phyloP scores from a whole-genome alignment of 2,797 vertebrate genomes.

The Melanotaenia trifasciata region DNA sequence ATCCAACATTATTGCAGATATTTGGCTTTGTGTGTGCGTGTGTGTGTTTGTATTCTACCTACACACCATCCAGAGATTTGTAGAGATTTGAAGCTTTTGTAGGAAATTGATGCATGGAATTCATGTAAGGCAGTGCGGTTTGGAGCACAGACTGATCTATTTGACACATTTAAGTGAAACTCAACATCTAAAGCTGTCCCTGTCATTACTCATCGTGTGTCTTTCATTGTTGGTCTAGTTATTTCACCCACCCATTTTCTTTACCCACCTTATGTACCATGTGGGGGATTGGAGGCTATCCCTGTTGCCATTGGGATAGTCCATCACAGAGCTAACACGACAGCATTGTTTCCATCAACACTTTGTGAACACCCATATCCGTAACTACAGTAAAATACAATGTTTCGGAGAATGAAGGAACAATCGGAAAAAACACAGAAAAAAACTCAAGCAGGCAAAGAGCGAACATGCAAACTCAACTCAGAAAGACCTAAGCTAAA shows the following conservation, averaged over 20 bases:
- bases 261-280: background rate
- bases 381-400: background rate
- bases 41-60: background rate
- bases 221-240: background rate
- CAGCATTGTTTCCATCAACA: background rate
- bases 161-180: background rate
- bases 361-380: background rate
- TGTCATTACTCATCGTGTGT: background rate
- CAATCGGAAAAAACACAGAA: too few relatives aligned
- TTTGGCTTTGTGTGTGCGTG: background rate
- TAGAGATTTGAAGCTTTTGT: background rate
- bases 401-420: background rate
- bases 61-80: background rate
- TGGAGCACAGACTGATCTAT: background rate
- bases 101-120: slow-evolving; percentile 2
- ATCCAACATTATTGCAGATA: background rate
- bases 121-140: background rate
- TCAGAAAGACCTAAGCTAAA: background rate
- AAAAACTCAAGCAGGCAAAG: background rate
- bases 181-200: background rate
- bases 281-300: background rate
- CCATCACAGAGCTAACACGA: background rate
- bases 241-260: background rate
- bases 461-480: background rate
- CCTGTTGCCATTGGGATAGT: background rate